Evolutionary conservation across 2,888 invertebrate species (phyloP).

Genomic region (Eremobia ochroleuca): DNA sequence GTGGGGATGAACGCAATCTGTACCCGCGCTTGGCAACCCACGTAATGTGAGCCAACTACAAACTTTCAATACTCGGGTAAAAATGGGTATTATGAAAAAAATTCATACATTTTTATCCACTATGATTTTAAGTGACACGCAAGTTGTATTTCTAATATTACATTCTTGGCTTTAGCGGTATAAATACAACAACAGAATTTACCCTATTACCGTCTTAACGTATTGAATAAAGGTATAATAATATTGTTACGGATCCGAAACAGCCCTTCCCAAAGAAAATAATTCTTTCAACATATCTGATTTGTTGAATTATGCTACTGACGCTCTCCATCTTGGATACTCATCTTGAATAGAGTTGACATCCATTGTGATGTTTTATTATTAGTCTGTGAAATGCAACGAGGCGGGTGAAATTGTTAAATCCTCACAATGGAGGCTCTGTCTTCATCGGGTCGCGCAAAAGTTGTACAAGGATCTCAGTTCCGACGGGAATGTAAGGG

Average conservation of each 20-base stretch:
- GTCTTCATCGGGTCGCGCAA: conserved; percentile 87
- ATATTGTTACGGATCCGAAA: conserved; percentile 76
- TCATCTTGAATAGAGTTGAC: conserved; percentile 89
- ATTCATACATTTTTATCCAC: conserved; percentile 50
- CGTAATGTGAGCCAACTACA: conserved; percentile 55
- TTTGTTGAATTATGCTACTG: conserved; percentile 86
- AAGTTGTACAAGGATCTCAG: conserved; percentile 86
- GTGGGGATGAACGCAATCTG: conserved; percentile 71
- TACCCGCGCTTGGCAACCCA: conserved; percentile 59
- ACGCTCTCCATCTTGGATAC: conserved; percentile 87
- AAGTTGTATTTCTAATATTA: conserved; percentile 43
- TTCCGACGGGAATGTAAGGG: conserved; percentile 82
- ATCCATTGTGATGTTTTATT: conserved; percentile 90
- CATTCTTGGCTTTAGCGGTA: conserved; percentile 50
- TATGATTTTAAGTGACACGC: conserved; percentile 48
- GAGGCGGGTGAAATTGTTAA: conserved; percentile 89
- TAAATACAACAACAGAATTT: conserved; percentile 65
- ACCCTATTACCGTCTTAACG: conserved; percentile 65
- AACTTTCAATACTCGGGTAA: conserved; percentile 59
- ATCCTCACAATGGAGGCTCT: conserved; percentile 87
- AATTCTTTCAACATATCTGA: conserved; percentile 83
- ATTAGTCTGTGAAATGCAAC: conserved; percentile 88
- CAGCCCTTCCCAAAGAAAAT: conserved; percentile 77
- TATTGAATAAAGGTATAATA: conserved; percentile 70
- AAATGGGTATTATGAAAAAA: conserved; percentile 49